Base-by-base conservation (phyloP, 2,888 invertebrate species). In the Willowsia nigromaculata region DNA sequence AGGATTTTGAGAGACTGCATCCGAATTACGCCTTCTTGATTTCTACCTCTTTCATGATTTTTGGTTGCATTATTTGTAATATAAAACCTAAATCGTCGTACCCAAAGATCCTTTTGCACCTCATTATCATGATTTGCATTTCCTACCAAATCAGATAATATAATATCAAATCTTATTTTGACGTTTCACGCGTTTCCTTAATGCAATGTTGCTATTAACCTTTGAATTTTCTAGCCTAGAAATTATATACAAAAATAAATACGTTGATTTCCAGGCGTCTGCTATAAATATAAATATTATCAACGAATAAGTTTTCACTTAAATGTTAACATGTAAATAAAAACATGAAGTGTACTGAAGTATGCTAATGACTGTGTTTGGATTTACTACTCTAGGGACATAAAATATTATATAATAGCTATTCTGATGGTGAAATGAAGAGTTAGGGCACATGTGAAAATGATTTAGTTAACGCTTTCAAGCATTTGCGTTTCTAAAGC, bases 81-180 rank as follows among this genome's bases (percentile, higher is more conserved):
- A 71, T 27, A 27, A 68, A 50, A 71, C 40, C 40, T 50, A 22
- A 59, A 27, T 9, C 27, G 82, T n/a, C 40, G 71, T 30, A 40
- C 43, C 76, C 43, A 76, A 27, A 7, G 33, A 71, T 85, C 90
- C 92, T 92, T 90, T 92, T 91, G 92, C 92, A 92, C 92, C 91
- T 92, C 92, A 91, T 92, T 92, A 92, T 90, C 92, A 53, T 91
- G 88, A 92, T 92, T 92, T 92, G 91, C 92, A 92, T 92, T 90
- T 91, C 83, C 82, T 86, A 50, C 65, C 71, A 82, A 37, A 74
- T 78, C 43, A 59, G 56, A 81, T 30, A 65, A 30, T 71, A 71
- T 78, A 78, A 22, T 11, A 53, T n/a, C 37, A 27, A 18, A 6
- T 78, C 50, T 78, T 33, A 78, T 78, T 78, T n/a, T 47, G 47